These are phyloP conservation scores for Pycnomerus fuliginosus DNA, from an alignment of 2,888 invertebrate genomes.

Conservation along the genomic window DNA sequence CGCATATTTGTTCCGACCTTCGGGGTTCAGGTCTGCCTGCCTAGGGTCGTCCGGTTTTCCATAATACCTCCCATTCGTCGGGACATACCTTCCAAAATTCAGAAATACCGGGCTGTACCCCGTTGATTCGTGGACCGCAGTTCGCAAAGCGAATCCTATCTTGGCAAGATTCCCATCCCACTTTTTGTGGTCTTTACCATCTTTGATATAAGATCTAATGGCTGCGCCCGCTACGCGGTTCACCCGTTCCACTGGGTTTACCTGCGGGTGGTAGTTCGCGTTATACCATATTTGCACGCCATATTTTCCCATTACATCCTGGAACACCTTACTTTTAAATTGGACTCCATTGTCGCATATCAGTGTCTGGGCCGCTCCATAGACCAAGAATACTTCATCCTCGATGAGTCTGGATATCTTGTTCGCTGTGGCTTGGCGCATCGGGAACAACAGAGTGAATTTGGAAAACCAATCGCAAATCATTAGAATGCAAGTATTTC, in stretches of 20 bases:
- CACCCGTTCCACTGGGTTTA: slow-evolving; percentile 39
- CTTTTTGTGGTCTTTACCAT: slow-evolving; percentile 6
- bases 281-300: slow-evolving; percentile 27
- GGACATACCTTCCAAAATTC: slow-evolving; percentile 21
- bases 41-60: neutral
- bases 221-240: no score
- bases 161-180: slow-evolving; percentile 35
- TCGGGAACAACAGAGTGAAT: slow-evolving; percentile 7
- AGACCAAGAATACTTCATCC: slow-evolving; percentile 8
- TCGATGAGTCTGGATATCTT: slow-evolving; percentile 10
- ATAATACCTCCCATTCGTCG: neutral
- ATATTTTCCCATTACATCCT: slow-evolving; percentile 14
- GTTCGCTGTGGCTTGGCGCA: slow-evolving; percentile 1
- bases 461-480: slow-evolving; percentile 11
- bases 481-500: slow-evolving; percentile 9
- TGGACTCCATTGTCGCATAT: slow-evolving; percentile 28
- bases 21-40: neutral
- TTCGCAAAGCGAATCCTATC: slow-evolving; percentile 34
- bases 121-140: slow-evolving; percentile 31
- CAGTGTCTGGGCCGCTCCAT: slow-evolving; percentile 25
- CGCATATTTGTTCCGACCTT: neutral
- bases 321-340: slow-evolving; percentile 14
- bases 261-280: slow-evolving; percentile 38
- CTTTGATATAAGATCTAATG: slow-evolving; percentile 31
- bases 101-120: slow-evolving; percentile 29